These are phyloP conservation scores for Bombyx mandarina DNA, from an alignment of 1,140 invertebrate species.

Conservation along the genomic window DNA sequence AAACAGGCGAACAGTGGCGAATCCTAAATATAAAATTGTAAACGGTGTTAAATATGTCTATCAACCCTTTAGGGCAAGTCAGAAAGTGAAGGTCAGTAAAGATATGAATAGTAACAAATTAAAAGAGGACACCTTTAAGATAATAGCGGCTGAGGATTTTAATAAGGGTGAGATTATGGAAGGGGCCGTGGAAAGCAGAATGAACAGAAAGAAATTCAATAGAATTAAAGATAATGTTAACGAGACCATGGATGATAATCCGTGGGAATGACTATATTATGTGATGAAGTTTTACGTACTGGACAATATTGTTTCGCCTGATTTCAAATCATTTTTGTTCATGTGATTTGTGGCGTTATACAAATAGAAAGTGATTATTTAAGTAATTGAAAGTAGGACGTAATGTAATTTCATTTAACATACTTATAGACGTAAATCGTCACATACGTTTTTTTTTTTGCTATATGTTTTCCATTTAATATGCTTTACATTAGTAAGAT, in stretches of 20 bases:
- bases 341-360: slow-evolving; percentile 10
- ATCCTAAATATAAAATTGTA: slow-evolving; percentile 39
- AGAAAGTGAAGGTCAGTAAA: slow-evolving; percentile 32
- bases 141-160: slow-evolving; percentile 41
- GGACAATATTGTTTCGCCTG: slow-evolving; percentile 46
- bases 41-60: slow-evolving; percentile 50
- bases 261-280: slow-evolving; percentile 68
- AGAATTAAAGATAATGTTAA: slow-evolving; percentile 46
- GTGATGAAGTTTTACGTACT: slow-evolving; percentile 57
- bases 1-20: slow-evolving; percentile 20
- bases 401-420: too few species aligned
- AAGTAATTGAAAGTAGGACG: too few species aligned
- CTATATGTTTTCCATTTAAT: too few species aligned
- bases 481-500: too few species aligned
- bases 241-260: slow-evolving; percentile 52
- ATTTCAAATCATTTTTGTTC: slow-evolving; percentile 48
- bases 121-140: slow-evolving; percentile 33
- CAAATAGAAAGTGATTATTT: too few species aligned
- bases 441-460: too few species aligned
- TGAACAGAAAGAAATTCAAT: slow-evolving; percentile 42
- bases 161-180: slow-evolving; percentile 54
- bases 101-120: slow-evolving; percentile 22
- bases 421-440: too few species aligned
- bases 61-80: slow-evolving; percentile 24
- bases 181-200: slow-evolving; percentile 33